Conservation (phyloP, 2,888 invertebrate species). For the Enchytraeus crypticus region DNA sequence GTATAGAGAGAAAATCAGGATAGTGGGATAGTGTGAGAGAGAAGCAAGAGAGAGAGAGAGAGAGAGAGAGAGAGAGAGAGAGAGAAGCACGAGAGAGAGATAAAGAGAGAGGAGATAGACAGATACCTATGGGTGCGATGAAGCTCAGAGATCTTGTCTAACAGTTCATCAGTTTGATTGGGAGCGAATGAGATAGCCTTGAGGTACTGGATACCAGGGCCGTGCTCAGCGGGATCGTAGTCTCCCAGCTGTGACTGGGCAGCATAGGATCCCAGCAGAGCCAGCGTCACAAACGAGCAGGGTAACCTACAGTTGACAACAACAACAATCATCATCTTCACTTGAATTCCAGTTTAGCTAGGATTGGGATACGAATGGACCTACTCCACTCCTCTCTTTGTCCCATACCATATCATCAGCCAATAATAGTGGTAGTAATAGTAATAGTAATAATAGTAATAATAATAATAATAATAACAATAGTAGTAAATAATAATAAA, state of each 20-base stretch:
- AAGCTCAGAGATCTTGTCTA: slow-evolving; percentile 87
- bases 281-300: slow-evolving; percentile 92
- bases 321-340: background rate
- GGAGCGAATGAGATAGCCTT: slow-evolving; percentile 88
- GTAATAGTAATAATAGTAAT: background rate
- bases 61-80: no score
- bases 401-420: background rate
- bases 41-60: no score
- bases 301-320: slow-evolving; percentile 62
- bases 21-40: no score
- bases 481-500: background rate
- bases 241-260: slow-evolving; percentile 96
- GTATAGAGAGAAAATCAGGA: no score
- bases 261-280: slow-evolving; percentile 78
- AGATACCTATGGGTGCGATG: slow-evolving; percentile 74
- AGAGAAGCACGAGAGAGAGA: no score
- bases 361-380: no score
- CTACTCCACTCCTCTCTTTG: no score
- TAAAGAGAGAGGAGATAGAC: no score
- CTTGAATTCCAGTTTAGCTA: no score
- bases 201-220: slow-evolving; percentile 63
- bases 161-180: slow-evolving; percentile 76
- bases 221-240: slow-evolving; percentile 61
- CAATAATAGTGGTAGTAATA: background rate
- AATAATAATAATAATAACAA: background rate